These are phyloP conservation scores for Megaceryle alcyon DNA, from an alignment of 2,797 vertebrate genomes.

Conservation along the genomic window DNA sequence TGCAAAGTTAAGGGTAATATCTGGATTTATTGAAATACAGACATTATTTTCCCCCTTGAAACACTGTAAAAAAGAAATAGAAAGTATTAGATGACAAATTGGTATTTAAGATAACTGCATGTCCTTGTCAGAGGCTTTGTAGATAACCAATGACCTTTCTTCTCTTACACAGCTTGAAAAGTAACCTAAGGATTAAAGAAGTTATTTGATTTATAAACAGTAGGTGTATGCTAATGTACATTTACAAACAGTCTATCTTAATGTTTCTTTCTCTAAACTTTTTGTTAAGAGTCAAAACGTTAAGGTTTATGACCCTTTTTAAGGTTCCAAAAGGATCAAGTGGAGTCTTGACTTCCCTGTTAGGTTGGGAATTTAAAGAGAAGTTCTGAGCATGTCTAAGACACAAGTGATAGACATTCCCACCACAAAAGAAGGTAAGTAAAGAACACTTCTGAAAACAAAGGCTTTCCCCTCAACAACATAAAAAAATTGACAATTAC, in stretches of 20 bases:
- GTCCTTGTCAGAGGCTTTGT: not conserved
- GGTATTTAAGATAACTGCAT: not conserved
- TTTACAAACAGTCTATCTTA: not conserved
- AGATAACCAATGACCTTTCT: not conserved
- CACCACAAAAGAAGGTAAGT: not conserved
- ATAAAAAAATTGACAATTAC: not conserved
- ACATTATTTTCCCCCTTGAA: not conserved
- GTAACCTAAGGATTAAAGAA: not conserved
- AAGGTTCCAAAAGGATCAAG: not conserved
- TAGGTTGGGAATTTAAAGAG: not conserved
- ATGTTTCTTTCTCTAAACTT: not conserved
- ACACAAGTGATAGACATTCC: not conserved
- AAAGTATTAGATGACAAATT: not conserved
- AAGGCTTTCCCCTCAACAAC: not conserved
- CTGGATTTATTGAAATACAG: constrained; percentile 46
- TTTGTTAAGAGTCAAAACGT: not conserved
- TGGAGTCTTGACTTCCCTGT: not conserved
- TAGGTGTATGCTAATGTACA: not conserved
- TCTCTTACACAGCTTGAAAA: not conserved
- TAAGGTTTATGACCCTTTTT: not conserved
- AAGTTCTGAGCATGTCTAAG: not conserved
- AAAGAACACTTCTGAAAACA: not conserved
- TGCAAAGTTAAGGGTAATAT: not conserved
- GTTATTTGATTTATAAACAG: not conserved
- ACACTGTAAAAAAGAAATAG: constrained; percentile 31